phyloP scores from a whole-genome alignment of 2,113 vertebrate genomes.

The Corythoichthys intestinalis region DNA sequence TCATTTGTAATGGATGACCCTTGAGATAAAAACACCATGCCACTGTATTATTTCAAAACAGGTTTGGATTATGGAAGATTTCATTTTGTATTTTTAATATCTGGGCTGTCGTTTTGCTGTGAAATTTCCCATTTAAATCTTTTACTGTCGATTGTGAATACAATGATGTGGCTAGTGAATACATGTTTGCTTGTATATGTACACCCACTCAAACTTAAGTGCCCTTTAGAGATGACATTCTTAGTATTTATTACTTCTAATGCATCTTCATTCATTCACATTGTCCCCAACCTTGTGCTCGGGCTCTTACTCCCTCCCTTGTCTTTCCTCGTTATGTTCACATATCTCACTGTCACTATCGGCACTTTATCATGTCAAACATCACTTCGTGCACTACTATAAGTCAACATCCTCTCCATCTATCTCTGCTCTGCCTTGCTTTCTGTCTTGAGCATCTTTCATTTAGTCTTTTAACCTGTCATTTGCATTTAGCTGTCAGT shows the following conservation, averaged over 20 bases:
- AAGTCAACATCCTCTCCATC: conserved; percentile 35
- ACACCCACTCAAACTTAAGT: background rate
- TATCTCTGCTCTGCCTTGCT: conserved; percentile 35
- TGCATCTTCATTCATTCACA: background rate
- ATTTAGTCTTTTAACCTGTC: background rate
- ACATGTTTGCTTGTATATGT: background rate
- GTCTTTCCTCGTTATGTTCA: conserved; percentile 23
- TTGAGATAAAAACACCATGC: no score
- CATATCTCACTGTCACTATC: conserved; percentile 46
- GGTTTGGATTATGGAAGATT: no score
- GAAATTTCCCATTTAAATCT: no score
- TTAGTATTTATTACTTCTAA: background rate
- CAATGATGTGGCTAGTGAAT: background rate
- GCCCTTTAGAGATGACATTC: background rate
- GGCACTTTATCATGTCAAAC: conserved; percentile 39
- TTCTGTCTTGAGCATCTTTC: conserved; percentile 45
- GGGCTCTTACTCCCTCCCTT: background rate
- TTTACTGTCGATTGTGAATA: no score
- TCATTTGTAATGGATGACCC: no score
- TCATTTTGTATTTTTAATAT: no score
- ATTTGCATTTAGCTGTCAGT: conserved; percentile 6
- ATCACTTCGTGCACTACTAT: conserved; percentile 50
- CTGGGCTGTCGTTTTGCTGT: no score
- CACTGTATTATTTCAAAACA: no score
- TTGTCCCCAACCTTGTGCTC: background rate